phyloP scores from a whole-genome alignment of 2,888 invertebrate genomes.

The Drosophila recens region DNA sequence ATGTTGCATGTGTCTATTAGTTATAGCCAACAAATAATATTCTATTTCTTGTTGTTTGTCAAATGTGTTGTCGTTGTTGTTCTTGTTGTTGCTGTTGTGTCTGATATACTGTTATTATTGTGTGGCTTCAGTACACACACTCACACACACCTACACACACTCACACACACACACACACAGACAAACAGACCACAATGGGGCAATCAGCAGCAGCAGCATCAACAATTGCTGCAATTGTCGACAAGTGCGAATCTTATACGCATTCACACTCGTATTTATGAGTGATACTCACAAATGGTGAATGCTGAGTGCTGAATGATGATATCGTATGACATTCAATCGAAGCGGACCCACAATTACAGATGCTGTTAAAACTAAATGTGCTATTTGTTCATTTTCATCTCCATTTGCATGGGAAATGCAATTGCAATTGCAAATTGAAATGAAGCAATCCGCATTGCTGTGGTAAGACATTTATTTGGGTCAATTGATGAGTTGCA shows the following conservation, averaged over 20 bases:
- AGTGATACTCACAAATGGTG: slow-evolving; percentile 38
- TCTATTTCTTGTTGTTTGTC: slow-evolving; percentile 51
- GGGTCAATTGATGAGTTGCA: slow-evolving; percentile 22
- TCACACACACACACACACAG: too few species aligned
- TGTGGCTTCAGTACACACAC: slow-evolving; percentile 19
- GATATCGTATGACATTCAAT: slow-evolving; percentile 29
- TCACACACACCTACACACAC: not conserved
- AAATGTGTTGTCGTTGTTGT: slow-evolving; percentile 36
- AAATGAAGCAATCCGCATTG: slow-evolving; percentile 18
- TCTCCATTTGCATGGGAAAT: slow-evolving; percentile 32
- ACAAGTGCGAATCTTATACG: slow-evolving; percentile 56
- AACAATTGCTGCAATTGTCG: slow-evolving; percentile 65
- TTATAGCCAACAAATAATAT: slow-evolving; percentile 72
- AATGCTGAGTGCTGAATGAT: not conserved
- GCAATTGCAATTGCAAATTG: slow-evolving; percentile 24
- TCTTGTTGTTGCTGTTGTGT: slow-evolving; percentile 13
- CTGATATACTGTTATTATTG: slow-evolving; percentile 45
- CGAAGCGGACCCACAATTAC: slow-evolving; percentile 17
- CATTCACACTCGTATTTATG: slow-evolving; percentile 58
- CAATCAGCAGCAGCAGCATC: slow-evolving; percentile 63
- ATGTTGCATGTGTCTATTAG: slow-evolving; percentile 54
- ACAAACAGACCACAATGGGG: slow-evolving; percentile 59
- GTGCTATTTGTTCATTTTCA: slow-evolving; percentile 31
- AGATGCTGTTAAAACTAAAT: slow-evolving; percentile 28
- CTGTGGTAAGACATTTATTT: not conserved